Base-by-base conservation (phyloP, 2,888 invertebrate species). In the Helicoverpa assulta region DNA sequence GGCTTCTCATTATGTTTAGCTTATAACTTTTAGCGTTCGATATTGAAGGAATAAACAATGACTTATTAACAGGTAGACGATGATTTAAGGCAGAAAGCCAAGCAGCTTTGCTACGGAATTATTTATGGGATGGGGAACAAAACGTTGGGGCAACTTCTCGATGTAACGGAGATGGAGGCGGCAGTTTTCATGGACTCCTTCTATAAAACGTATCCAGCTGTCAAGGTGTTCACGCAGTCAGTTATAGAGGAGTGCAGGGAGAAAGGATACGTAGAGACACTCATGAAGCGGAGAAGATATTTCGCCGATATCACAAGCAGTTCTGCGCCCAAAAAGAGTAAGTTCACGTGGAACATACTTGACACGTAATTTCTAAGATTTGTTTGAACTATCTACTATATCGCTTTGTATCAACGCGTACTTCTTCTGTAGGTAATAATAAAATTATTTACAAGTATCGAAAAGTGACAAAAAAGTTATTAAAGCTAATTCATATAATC, bases 61-160 rank as follows among this genome's bases (percentile, higher is more conserved):
- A 66, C 60, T 70, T 55, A 77, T 82, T 70, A 73, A 65, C 73
- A 76, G 96, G 97, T 99, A 0, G 97, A 97, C 51, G 97, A 97
- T 67, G 96, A 96, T 68, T 96, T 98, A 82, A 96, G 99, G 56
- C 98, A 99, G 86, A 97, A 98, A 86, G 98, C 99, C 5, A 99
- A 99, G 92, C 97, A 99, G 93, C 96, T 99, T 40, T 99, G 99
- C 90, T 99, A 99, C 92, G 99, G 99, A 7, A 98, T 99, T 86
- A 97, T 99, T 68, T 99, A 99, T 91, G 99, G 99, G 8, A 99
- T 99, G 97, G 99, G 99, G 2, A 96, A 97, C 70, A 98, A 97
- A 86, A 96, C 98, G 0, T 94, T 99, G 40, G 97, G 98, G 0
- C 98, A 98, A 72, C 97, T 97, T 76, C 95, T 99, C 47, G 97